These are phyloP conservation scores for Corythaixoides concolor DNA, from an alignment of 2,113 vertebrate genomes.

Conservation along the genomic window DNA sequence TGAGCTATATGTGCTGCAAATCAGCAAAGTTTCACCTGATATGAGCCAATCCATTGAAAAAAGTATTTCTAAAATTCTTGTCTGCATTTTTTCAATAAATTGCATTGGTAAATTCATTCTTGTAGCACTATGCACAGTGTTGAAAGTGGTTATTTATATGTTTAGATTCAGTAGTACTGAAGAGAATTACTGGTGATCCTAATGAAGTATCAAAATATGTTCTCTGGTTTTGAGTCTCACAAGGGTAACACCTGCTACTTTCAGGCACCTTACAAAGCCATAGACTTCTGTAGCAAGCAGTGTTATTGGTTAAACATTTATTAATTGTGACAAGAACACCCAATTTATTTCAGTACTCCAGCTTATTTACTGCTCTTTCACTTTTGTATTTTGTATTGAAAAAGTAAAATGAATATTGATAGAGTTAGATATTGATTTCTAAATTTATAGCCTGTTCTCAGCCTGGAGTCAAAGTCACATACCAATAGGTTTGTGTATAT, in stretches of 20 bases:
- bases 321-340: slow-evolving; percentile 84
- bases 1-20: not conserved
- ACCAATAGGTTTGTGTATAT: slow-evolving; percentile 61
- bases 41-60: not conserved
- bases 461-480: slow-evolving; percentile 79
- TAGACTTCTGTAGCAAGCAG: slow-evolving; percentile 44
- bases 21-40: not conserved
- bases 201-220: not conserved
- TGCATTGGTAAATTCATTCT: not conserved
- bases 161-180: not conserved
- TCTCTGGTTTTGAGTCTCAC: slow-evolving; percentile 9
- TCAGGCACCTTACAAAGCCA: slow-evolving; percentile 34
- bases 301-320: slow-evolving; percentile 77
- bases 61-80: not conserved
- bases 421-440: slow-evolving; percentile 82
- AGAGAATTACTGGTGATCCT: not conserved
- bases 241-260: slow-evolving; percentile 35
- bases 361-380: slow-evolving; percentile 84
- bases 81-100: not conserved
- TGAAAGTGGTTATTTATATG: not conserved
- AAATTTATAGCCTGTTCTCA: slow-evolving; percentile 77
- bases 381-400: slow-evolving; percentile 83
- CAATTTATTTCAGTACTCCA: slow-evolving; percentile 79
- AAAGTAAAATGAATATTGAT: slow-evolving; percentile 86
- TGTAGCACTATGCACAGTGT: not conserved